A percentile compares a stretch with the other conserved stretches of the same genome.
Conservation (phyloP, 2,797 vertebrate genomes). For the Phrynocephalus vlangalii region DNA sequence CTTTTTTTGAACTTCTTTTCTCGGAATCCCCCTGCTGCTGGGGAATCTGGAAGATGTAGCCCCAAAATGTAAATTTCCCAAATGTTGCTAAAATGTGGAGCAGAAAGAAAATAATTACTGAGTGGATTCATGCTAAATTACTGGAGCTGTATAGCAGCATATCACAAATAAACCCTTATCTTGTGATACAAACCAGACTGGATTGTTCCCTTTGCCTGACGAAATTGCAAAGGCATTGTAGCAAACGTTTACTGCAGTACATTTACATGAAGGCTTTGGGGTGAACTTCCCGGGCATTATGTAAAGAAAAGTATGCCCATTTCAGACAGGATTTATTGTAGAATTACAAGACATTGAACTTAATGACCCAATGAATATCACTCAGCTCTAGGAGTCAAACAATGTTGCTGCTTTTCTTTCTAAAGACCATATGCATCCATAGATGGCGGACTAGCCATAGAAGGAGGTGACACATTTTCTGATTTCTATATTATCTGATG, state of each 20-base stretch:
- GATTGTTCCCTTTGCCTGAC: not conserved
- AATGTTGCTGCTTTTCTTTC: not conserved
- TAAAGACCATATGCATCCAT: not conserved
- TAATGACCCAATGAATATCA: not conserved
- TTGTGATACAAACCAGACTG: not conserved
- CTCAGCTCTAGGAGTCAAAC: not conserved
- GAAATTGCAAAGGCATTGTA: conserved; percentile 8
- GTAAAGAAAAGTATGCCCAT: not conserved
- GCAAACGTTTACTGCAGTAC: too few relatives aligned
- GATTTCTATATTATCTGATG: not conserved
- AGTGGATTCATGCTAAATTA: not conserved
- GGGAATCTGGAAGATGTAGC: too few relatives aligned
- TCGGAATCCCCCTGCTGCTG: too few relatives aligned
- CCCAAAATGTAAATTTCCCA: too few relatives aligned
- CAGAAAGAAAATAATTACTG: not conserved
- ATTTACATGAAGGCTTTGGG: not conserved
- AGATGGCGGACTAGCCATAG: not conserved
- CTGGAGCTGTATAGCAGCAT: not conserved
- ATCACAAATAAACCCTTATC: conserved; percentile 16
- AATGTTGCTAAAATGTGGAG: too few relatives aligned
- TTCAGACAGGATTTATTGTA: not conserved
- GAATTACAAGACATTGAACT: not conserved
- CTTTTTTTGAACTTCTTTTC: too few relatives aligned
- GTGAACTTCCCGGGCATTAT: not conserved
- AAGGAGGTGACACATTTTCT: not conserved